phyloP scores from a whole-genome alignment of 2,797 vertebrate species.

The Anguilla anguilla region DNA sequence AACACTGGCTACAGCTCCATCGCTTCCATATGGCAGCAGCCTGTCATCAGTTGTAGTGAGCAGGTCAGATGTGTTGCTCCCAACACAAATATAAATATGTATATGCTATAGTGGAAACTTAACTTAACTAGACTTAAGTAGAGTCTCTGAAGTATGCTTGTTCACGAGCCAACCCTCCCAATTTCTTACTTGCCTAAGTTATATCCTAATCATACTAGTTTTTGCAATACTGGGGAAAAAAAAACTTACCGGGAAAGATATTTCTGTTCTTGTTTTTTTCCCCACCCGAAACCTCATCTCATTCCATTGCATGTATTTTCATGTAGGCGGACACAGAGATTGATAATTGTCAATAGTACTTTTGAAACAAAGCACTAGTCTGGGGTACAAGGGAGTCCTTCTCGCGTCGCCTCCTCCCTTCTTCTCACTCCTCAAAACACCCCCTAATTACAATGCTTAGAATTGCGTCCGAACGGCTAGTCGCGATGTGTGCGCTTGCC shows the following conservation, averaged over 20 bases:
- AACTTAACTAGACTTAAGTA: neutral
- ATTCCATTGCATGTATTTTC: neutral
- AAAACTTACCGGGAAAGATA: neutral
- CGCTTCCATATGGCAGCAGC: neutral
- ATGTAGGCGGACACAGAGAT: neutral
- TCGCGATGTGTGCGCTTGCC: slow-evolving; percentile 51
- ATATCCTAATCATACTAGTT: neutral
- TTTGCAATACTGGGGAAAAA: neutral
- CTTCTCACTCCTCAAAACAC: neutral
- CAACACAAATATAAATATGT: neutral
- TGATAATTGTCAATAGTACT: neutral
- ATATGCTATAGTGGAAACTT: neutral
- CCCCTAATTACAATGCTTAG: neutral
- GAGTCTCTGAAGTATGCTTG: neutral
- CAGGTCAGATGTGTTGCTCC: neutral
- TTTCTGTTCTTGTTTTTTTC: too few relatives aligned
- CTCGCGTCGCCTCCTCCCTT: neutral
- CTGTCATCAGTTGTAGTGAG: neutral
- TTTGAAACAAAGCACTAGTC: neutral
- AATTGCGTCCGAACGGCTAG: neutral
- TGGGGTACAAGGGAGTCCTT: neutral
- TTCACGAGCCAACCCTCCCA: neutral
- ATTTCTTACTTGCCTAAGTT: too few relatives aligned
- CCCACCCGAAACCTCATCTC: neutral
- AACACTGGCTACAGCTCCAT: neutral